A percentile compares a stretch with the other conserved stretches of the same genome.
Conservation (phyloP, 2,113 vertebrate genomes). For the Hucho hucho region DNA sequence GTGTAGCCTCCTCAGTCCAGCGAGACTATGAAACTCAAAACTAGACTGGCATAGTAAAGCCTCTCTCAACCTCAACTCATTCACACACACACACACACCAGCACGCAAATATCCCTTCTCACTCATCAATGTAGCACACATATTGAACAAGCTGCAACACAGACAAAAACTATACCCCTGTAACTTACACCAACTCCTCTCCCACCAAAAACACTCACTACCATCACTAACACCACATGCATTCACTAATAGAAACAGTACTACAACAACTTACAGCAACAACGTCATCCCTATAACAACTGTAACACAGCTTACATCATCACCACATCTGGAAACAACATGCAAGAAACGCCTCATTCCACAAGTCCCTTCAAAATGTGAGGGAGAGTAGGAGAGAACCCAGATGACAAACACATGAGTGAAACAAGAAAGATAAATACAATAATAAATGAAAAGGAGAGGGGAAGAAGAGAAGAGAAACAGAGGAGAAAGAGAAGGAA, state of each 20-base stretch:
- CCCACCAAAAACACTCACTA: not conserved
- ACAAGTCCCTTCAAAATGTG: constrained; percentile 3
- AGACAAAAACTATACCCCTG: not conserved
- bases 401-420: constrained; percentile 45
- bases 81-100: constrained; percentile 6
- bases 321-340: not conserved
- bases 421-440: constrained; percentile 25
- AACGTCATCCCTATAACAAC: not conserved
- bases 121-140: not conserved
- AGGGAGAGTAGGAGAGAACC: constrained; percentile 50
- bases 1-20: constrained; percentile 52
- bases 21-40: constrained; percentile 67
- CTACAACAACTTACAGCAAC: not conserved
- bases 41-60: constrained; percentile 61
- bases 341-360: constrained; percentile 2
- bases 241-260: not conserved
- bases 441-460: not conserved
- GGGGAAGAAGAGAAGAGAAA: constrained; percentile 3
- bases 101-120: not conserved
- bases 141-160: constrained; percentile 13
- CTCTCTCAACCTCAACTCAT: constrained; percentile 54
- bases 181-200: not conserved
- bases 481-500: constrained; percentile 20
- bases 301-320: not conserved
- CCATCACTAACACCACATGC: not conserved